These are phyloP conservation scores for Zaprionus lachaisei DNA, from an alignment of 1,140 invertebrate genomes.

Conservation along the genomic window DNA sequence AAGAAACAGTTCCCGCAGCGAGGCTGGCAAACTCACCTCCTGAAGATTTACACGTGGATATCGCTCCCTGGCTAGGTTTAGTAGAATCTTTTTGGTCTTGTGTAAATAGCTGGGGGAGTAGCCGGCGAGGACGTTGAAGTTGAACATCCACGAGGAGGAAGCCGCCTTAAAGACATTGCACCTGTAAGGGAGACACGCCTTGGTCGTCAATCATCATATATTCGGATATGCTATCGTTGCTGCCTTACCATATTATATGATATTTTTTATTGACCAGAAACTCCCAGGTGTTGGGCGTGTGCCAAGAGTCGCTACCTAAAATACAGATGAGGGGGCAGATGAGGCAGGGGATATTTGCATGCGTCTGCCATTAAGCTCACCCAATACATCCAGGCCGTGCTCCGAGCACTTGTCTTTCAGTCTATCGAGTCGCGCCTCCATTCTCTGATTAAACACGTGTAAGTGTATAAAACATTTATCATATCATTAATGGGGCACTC, in stretches of 20 bases:
- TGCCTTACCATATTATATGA: slow-evolving; percentile 89
- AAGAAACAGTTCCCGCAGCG: slow-evolving; percentile 54
- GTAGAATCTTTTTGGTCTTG: slow-evolving; percentile 90
- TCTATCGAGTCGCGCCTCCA: slow-evolving; percentile 85
- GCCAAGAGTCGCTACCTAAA: slow-evolving; percentile 88
- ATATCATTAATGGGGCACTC: background rate
- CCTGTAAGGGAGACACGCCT: slow-evolving; percentile 57
- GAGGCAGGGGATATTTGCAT: background rate
- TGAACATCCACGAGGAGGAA: slow-evolving; percentile 95
- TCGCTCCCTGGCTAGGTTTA: slow-evolving; percentile 90
- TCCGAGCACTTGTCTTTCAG: slow-evolving; percentile 85
- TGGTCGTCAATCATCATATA: background rate
- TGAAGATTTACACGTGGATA: slow-evolving; percentile 90
- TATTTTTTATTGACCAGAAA: slow-evolving; percentile 92
- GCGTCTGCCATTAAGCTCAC: slow-evolving; percentile 42
- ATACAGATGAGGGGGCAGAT: slow-evolving; percentile 14
- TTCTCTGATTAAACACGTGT: slow-evolving; percentile 65
- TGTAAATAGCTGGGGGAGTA: slow-evolving; percentile 91
- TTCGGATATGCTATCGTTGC: background rate
- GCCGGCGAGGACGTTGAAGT: slow-evolving; percentile 93
- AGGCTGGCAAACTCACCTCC: slow-evolving; percentile 81
- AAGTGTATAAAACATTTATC: background rate
- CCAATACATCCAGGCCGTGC: slow-evolving; percentile 85
- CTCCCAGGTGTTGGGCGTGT: slow-evolving; percentile 92
- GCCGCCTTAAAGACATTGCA: slow-evolving; percentile 95